Evolutionary conservation across 2,888 invertebrate species (phyloP).

Genomic region (Adelphocoris suturalis): DNA sequence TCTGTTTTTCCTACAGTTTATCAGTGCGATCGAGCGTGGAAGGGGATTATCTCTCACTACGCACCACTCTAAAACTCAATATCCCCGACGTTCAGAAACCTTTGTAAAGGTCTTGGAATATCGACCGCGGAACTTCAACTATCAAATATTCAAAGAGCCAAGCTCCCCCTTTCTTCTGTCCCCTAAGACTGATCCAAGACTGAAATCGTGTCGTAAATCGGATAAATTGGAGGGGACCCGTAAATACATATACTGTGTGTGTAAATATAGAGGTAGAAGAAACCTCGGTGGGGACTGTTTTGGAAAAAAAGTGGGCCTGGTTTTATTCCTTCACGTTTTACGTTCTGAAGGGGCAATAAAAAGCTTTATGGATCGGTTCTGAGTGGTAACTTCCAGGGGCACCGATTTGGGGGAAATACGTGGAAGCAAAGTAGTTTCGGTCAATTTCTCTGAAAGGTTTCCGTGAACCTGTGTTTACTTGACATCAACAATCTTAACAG

Average conservation of each 20-base stretch:
- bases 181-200: constrained; percentile 27
- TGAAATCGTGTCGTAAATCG: constrained; percentile 5
- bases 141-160: constrained; percentile 19
- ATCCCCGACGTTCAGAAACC: background rate
- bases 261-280: constrained; percentile 2
- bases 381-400: background rate
- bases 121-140: constrained; percentile 23
- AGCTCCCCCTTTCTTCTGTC: background rate
- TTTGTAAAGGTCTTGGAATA: background rate
- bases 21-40: too few species aligned
- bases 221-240: constrained; percentile 6
- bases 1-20: too few species aligned
- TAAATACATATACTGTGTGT: background rate
- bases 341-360: background rate
- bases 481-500: too few species aligned
- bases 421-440: background rate
- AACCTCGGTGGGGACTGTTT: background rate
- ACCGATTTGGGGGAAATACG: background rate
- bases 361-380: background rate
- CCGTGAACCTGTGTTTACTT: background rate
- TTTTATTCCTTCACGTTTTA: constrained; percentile 9
- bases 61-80: background rate
- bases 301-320: background rate
- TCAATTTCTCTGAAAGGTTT: background rate
- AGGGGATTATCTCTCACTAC: too few species aligned